phyloP scores from a whole-genome alignment of 2,888 invertebrate genomes.

The Neoitamus cyanurus region DNA sequence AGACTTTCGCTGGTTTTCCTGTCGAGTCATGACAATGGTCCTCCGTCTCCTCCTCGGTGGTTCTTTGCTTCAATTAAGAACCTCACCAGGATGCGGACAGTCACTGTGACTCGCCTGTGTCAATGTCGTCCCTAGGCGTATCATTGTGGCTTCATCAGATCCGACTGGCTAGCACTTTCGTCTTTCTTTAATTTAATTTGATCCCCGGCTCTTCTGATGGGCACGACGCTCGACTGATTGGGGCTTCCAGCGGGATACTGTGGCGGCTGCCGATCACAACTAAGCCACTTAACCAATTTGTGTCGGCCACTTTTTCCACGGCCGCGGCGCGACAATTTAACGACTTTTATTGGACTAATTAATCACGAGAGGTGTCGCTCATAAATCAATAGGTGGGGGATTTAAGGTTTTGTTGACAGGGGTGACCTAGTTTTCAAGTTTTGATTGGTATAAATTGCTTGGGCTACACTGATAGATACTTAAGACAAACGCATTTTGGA shows the following conservation, averaged over 20 bases:
- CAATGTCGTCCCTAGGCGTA: not conserved
- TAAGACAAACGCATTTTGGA: too few species aligned
- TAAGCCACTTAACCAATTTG: conserved; percentile 5
- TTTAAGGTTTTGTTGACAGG: not conserved
- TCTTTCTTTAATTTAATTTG: not conserved
- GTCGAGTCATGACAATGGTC: not conserved
- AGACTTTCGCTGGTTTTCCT: conserved; percentile 20
- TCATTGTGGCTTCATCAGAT: not conserved
- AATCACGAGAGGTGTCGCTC: not conserved
- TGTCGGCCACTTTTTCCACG: not conserved
- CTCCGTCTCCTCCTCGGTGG: not conserved
- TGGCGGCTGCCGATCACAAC: not conserved
- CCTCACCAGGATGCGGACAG: not conserved
- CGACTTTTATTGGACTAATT: not conserved
- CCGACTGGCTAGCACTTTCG: not conserved
- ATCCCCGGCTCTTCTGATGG: not conserved
- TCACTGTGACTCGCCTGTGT: not conserved
- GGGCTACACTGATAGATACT: too few species aligned
- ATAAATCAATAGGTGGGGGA: not conserved
- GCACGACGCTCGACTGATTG: too few species aligned
- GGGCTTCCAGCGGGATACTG: not conserved
- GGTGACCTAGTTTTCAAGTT: not conserved
- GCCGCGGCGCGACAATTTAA: not conserved
- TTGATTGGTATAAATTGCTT: not conserved
- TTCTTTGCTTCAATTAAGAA: not conserved